Percentiles rank a stretch among this genome's conserved stretches.
These are phyloP conservation scores for Zaprionus camerounensis DNA, from an alignment of 1,140 invertebrate genomes.

Conservation along the genomic window DNA sequence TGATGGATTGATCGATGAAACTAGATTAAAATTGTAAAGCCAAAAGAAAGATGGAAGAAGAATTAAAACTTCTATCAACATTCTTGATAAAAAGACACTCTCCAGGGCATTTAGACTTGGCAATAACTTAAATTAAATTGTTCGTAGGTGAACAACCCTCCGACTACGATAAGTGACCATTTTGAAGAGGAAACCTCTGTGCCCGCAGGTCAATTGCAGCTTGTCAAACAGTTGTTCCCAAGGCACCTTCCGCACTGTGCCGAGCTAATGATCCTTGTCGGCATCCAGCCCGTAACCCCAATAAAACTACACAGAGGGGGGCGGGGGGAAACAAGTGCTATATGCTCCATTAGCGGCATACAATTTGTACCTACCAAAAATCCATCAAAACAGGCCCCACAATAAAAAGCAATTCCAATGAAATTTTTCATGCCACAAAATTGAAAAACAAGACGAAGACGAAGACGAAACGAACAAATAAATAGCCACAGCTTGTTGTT, in stretches of 20 bases:
- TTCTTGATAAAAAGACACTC: neutral
- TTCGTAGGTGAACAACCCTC: no score
- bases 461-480: conserved; percentile 41
- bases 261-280: conserved; percentile 65
- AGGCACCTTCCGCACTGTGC: neutral
- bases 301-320: conserved; percentile 21
- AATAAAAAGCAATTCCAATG: conserved; percentile 81
- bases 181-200: neutral
- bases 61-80: neutral
- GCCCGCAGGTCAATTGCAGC: neutral
- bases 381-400: conserved; percentile 72
- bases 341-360: conserved; percentile 72
- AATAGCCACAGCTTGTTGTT: conserved; percentile 53
- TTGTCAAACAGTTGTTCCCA: neutral
- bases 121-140: neutral
- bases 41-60: neutral
- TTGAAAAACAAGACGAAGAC: conserved; percentile 49
- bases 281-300: conserved; percentile 20
- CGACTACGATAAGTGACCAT: no score
- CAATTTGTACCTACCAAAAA: conserved; percentile 79
- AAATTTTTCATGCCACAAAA: conserved; percentile 77
- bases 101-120: neutral
- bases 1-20: conserved; percentile 14
- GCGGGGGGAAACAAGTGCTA: conserved; percentile 40
- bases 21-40: neutral